Evolutionary conservation across 2,888 invertebrate genomes (phyloP).

Genomic region (Drosophila koepferae): DNA sequence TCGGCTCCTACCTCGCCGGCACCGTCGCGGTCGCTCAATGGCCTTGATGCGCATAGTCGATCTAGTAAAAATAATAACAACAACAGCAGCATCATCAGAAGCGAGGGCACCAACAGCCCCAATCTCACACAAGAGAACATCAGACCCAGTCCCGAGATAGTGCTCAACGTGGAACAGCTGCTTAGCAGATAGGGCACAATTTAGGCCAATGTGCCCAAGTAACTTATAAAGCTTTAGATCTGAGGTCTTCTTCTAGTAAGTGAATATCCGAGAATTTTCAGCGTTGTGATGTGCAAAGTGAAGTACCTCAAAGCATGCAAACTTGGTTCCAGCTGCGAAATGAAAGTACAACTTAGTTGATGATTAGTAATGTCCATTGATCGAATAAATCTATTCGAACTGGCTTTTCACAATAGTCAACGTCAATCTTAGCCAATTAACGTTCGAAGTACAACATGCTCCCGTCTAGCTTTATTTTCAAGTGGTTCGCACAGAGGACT

Average conservation of each 20-base stretch:
- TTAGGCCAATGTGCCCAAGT: conserved; percentile 64
- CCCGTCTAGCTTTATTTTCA: conserved; percentile 5
- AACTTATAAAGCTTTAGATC: conserved; percentile 58
- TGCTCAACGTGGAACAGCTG: conserved; percentile 81
- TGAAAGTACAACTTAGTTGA: conserved; percentile 77
- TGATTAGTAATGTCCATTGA: conserved; percentile 41
- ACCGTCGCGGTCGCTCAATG: conserved; percentile 77
- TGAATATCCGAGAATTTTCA: conserved; percentile 40
- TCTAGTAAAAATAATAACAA: conserved; percentile 33
- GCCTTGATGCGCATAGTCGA: conserved; percentile 54
- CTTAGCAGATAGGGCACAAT: conserved; percentile 84
- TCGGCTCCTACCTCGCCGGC: conserved; percentile 82
- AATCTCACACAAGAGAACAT: conserved; percentile 30
- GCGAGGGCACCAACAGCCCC: conserved; percentile 30
- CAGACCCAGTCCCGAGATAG: conserved; percentile 74
- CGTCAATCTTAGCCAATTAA: conserved; percentile 28
- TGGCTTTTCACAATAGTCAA: conserved; percentile 19
- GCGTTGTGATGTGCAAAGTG: conserved; percentile 68
- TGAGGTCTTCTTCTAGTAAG: conserved; percentile 21
- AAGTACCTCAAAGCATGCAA: conserved; percentile 72
- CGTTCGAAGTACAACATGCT: conserved; percentile 1
- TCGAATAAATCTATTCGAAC: conserved; percentile 14
- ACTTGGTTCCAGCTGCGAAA: conserved; percentile 74
- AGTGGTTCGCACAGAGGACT: neutral
- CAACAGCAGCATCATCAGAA: conserved; percentile 24